A percentile compares a stretch with the other conserved stretches of the same genome.
These are phyloP conservation scores for Malthinus seriepunctatus DNA, from an alignment of 2,888 invertebrate species.

Conservation along the genomic window DNA sequence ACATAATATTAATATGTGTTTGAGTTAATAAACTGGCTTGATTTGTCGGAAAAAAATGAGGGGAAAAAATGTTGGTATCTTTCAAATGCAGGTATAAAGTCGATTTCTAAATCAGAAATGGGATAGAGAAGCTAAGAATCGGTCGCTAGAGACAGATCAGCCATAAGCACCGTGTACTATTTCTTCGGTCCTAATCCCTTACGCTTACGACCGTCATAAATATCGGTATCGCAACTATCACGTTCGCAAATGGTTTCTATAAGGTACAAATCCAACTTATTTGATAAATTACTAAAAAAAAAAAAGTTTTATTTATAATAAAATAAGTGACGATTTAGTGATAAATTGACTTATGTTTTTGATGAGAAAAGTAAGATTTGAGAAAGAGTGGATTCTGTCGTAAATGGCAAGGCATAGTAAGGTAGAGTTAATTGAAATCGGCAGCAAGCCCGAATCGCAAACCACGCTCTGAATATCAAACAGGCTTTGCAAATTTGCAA, in stretches of 20 bases:
- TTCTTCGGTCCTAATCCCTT: conserved; percentile 35
- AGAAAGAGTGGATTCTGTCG: conserved; percentile 21
- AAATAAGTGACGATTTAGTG: neutral
- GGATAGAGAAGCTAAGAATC: conserved; percentile 35
- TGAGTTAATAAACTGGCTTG: neutral
- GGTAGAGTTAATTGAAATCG: conserved; percentile 42
- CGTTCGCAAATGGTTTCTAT: conserved; percentile 24
- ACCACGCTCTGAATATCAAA: conserved; percentile 38
- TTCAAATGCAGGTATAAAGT: conserved; percentile 15
- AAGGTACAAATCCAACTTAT: conserved; percentile 17
- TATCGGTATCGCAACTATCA: conserved; percentile 36
- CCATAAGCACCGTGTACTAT: conserved; percentile 37
- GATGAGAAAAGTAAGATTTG: conserved; percentile 20
- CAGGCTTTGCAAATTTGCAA: conserved; percentile 41
- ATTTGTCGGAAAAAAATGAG: neutral
- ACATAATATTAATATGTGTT: neutral
- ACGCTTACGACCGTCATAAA: conserved; percentile 40
- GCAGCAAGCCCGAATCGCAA: conserved; percentile 36
- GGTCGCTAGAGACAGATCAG: conserved; percentile 39
- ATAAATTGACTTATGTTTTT: conserved; percentile 6
- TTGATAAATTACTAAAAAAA: conserved; percentile 14
- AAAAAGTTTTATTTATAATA: conserved; percentile 5
- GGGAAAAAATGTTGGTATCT: conserved; percentile 5
- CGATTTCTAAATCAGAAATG: conserved; percentile 28
- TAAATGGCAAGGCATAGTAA: conserved; percentile 32